Conservation (phyloP, 1,140 invertebrate genomes). For the Gryllus bimaculatus region DNA sequence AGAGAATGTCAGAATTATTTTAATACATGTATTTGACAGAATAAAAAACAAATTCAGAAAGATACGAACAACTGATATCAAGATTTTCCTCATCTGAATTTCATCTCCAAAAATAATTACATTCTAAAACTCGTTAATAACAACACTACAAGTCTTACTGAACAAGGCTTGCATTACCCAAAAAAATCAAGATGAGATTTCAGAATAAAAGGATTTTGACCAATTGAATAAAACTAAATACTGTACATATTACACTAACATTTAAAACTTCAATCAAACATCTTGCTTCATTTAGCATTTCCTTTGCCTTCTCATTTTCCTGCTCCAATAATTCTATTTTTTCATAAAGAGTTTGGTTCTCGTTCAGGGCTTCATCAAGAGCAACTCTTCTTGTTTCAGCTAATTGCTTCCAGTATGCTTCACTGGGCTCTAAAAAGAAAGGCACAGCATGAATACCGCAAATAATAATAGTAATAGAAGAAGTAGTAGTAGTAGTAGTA, state of each 20-base stretch:
- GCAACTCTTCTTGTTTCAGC: constrained; percentile 53
- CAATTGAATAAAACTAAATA: neutral
- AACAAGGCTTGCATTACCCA: too few species aligned
- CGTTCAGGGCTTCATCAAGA: constrained; percentile 50
- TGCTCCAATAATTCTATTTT: constrained; percentile 47
- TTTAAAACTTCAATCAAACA: constrained; percentile 54
- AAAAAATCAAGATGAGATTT: neutral
- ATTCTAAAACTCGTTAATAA: too few species aligned
- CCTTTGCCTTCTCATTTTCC: constrained; percentile 50
- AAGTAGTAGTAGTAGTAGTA: too few species aligned
- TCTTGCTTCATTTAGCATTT: constrained; percentile 56
- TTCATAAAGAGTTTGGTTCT: constrained; percentile 46
- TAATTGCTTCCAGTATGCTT: constrained; percentile 56
- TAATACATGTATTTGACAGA: too few species aligned
- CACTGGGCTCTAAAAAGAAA: constrained; percentile 40
- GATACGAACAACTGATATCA: too few species aligned
- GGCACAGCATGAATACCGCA: constrained; percentile 12
- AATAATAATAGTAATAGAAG: too few species aligned
- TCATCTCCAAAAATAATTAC: too few species aligned
- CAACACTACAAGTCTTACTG: too few species aligned
- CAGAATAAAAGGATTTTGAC: neutral
- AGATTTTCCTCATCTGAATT: too few species aligned
- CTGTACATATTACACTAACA: constrained; percentile 34
- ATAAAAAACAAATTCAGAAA: too few species aligned
- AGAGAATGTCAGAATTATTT: too few species aligned